These are phyloP conservation scores for Mamestra configurata DNA, from an alignment of 1,140 invertebrate species.

Conservation along the genomic window DNA sequence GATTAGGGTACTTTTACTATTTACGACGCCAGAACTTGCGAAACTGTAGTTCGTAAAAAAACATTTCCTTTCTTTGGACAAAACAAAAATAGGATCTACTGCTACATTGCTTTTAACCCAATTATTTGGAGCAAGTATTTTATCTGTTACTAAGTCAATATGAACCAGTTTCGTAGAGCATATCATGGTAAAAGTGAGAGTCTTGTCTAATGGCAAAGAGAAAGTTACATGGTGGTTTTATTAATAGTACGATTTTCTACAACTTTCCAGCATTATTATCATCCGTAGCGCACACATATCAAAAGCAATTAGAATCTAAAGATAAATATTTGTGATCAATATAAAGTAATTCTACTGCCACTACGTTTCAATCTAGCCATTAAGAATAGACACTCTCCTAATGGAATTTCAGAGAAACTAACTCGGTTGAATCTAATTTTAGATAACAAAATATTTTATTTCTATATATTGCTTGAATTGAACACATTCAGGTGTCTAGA, in stretches of 20 bases:
- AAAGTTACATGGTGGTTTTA: constrained; percentile 27
- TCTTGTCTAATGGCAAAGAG: constrained; percentile 13
- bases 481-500: background rate
- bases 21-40: background rate
- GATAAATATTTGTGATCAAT: background rate
- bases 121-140: background rate
- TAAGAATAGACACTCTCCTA: constrained; percentile 4
- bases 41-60: background rate
- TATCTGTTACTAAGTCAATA: background rate
- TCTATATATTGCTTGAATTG: background rate
- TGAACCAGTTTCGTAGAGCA: background rate
- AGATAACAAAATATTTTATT: background rate
- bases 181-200: constrained; percentile 6
- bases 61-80: background rate
- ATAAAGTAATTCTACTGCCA: background rate
- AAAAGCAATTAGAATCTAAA: background rate
- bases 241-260: constrained; percentile 35
- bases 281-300: background rate
- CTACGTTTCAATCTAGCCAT: background rate
- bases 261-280: constrained; percentile 1
- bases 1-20: background rate
- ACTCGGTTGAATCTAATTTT: background rate
- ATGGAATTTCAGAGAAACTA: constrained; percentile 4
- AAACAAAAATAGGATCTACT: background rate
- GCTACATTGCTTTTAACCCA: background rate